Evolutionary conservation across 2,888 invertebrate genomes (phyloP).

Genomic region (Sphaeridia pumilis): DNA sequence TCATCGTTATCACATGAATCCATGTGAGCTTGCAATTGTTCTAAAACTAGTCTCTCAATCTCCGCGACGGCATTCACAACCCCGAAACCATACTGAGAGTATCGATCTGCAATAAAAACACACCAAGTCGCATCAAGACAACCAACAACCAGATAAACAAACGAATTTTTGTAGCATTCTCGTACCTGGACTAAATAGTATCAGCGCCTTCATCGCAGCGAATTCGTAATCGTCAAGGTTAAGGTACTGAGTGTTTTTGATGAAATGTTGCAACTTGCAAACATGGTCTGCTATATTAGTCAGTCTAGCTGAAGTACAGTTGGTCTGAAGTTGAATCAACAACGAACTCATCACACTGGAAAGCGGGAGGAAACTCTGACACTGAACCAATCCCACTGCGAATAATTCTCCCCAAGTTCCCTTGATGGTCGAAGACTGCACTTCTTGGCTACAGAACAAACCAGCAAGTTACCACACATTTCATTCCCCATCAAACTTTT

Average conservation of each 20-base stretch:
- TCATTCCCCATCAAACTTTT: no score
- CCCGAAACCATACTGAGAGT: constrained; percentile 21
- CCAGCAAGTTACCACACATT: no score
- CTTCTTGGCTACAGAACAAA: constrained; percentile 24
- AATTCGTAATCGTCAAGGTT: constrained; percentile 65
- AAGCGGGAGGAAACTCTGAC: constrained; percentile 29
- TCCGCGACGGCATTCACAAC: constrained; percentile 25
- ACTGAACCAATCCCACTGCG: constrained; percentile 32
- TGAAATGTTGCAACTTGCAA: constrained; percentile 25
- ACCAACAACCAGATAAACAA: background rate
- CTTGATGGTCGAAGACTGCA: constrained; percentile 27
- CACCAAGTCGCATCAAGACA: background rate
- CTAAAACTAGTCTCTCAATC: constrained; percentile 22
- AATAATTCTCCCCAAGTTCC: constrained; percentile 33
- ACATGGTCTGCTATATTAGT: constrained; percentile 26
- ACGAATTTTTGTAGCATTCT: background rate
- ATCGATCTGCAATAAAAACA: constrained; percentile 21
- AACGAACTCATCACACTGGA: constrained; percentile 29
- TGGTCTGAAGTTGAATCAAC: constrained; percentile 26
- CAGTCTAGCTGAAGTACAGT: constrained; percentile 24
- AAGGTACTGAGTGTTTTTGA: constrained; percentile 22
- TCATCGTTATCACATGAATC: constrained; percentile 21
- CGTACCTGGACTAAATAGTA: constrained; percentile 68
- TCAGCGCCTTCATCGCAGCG: constrained; percentile 73
- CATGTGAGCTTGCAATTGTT: constrained; percentile 27